Conservation (phyloP, 2,113 vertebrate genomes). For the Agelaius tricolor region DNA sequence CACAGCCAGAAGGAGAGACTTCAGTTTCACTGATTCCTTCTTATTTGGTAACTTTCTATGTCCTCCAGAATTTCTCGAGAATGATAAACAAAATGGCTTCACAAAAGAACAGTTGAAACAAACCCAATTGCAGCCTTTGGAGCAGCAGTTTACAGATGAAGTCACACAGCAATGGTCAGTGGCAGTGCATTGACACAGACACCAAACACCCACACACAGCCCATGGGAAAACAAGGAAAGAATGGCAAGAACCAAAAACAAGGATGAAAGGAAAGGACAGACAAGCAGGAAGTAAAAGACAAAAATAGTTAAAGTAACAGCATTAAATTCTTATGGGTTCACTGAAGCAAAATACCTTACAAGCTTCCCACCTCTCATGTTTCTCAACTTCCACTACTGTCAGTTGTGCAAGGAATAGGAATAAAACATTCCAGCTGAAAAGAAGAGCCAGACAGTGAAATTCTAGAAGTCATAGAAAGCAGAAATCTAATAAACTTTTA, state of each 20-base stretch:
- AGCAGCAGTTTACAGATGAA: neutral
- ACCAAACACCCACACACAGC: neutral
- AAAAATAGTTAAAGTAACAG: neutral
- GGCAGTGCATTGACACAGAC: neutral
- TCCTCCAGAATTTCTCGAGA: constrained; percentile 18
- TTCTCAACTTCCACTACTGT: constrained; percentile 10
- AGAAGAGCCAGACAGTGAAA: constrained; percentile 26
- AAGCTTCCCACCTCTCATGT: neutral
- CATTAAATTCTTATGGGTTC: neutral
- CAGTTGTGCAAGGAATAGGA: constrained; percentile 17
- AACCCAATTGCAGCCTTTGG: neutral
- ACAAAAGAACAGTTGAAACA: neutral
- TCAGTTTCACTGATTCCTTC: neutral
- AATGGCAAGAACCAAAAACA: neutral
- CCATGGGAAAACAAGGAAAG: neutral
- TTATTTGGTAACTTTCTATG: neutral
- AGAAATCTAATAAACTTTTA: neutral
- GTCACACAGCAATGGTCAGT: neutral
- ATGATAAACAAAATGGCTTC: neutral
- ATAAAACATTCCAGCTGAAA: constrained; percentile 35
- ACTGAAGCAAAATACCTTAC: neutral
- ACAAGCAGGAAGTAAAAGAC: neutral
- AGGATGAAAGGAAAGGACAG: neutral
- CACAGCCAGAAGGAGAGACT: neutral
- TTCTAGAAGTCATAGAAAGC: constrained; percentile 15